Evolutionary conservation across 2,888 invertebrate genomes (phyloP).

Genomic region (Phengaris alcon): DNA sequence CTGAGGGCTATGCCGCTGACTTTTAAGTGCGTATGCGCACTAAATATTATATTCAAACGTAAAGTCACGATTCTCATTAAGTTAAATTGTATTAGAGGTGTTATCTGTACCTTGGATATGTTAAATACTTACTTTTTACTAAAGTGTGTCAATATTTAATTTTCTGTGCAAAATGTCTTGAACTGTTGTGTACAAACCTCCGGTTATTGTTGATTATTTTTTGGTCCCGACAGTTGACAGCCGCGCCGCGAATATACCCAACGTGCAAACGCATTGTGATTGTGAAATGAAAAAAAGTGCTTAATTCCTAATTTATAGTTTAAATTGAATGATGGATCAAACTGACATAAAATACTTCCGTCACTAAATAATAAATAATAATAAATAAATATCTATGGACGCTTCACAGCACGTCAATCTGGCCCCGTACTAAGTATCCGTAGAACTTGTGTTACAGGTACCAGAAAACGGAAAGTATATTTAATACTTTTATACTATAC

Average conservation of each 20-base stretch:
- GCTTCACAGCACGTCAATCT: too few species aligned
- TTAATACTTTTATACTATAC: too few species aligned
- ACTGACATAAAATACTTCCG: not conserved
- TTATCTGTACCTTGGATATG: not conserved
- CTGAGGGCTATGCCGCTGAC: too few species aligned
- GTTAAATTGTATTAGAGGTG: conserved; percentile 1
- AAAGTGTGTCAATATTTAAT: conserved; percentile 20
- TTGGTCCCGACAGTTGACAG: conserved; percentile 14
- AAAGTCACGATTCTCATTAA: conserved; percentile 16
- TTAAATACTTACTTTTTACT: not conserved
- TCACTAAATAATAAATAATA: too few species aligned
- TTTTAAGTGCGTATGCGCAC: not conserved
- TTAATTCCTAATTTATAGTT: too few species aligned
- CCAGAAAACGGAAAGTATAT: too few species aligned
- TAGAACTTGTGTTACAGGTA: too few species aligned
- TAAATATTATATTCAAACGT: not conserved
- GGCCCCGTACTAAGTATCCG: too few species aligned
- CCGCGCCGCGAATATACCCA: conserved; percentile 14
- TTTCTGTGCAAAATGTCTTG: conserved; percentile 10
- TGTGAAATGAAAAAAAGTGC: not conserved
- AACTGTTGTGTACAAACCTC: conserved; percentile 16
- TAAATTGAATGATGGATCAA: not conserved
- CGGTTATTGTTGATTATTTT: conserved; percentile 17
- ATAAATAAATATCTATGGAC: too few species aligned
- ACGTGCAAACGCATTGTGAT: conserved; percentile 5